Conservation (phyloP, 2,113 vertebrate species). For the cat (Felis catus) region DNA sequence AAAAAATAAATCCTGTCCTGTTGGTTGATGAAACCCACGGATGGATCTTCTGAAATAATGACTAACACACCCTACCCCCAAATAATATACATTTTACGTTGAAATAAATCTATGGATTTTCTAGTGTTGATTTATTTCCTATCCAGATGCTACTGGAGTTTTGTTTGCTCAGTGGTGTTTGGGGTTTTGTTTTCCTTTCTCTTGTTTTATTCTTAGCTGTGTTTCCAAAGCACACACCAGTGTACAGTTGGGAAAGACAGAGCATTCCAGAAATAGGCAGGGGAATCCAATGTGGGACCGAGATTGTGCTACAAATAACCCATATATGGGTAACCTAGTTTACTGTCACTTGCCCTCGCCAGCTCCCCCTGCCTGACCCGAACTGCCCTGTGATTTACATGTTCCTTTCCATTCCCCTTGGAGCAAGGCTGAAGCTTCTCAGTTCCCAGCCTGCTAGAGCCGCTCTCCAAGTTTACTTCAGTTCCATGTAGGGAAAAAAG, state of each 20-base stretch:
- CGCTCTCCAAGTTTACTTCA: slow-evolving; percentile 11
- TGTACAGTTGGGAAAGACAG: slow-evolving; percentile 63
- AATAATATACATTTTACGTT: background rate
- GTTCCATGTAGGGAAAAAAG: slow-evolving; percentile 1
- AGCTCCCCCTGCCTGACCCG: slow-evolving; percentile 8
- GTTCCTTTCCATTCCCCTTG: background rate
- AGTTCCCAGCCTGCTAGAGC: slow-evolving; percentile 10
- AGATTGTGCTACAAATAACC: slow-evolving; percentile 49
- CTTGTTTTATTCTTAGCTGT: slow-evolving; percentile 58
- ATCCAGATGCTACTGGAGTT: background rate
- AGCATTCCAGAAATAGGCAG: slow-evolving; percentile 67
- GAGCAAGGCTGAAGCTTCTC: background rate
- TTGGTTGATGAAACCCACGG: background rate
- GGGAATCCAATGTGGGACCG: slow-evolving; percentile 44
- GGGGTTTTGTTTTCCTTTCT: background rate
- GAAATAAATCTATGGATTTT: background rate
- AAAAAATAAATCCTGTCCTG: background rate
- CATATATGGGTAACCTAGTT: slow-evolving; percentile 56
- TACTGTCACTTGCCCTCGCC: background rate
- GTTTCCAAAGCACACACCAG: slow-evolving; percentile 61
- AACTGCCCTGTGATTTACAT: background rate
- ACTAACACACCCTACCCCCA: background rate
- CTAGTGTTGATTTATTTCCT: background rate
- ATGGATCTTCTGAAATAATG: slow-evolving; percentile 4
- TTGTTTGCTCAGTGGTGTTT: background rate